phyloP scores from a whole-genome alignment of 2,797 vertebrate species.

The Premnoplex brunnescens region DNA sequence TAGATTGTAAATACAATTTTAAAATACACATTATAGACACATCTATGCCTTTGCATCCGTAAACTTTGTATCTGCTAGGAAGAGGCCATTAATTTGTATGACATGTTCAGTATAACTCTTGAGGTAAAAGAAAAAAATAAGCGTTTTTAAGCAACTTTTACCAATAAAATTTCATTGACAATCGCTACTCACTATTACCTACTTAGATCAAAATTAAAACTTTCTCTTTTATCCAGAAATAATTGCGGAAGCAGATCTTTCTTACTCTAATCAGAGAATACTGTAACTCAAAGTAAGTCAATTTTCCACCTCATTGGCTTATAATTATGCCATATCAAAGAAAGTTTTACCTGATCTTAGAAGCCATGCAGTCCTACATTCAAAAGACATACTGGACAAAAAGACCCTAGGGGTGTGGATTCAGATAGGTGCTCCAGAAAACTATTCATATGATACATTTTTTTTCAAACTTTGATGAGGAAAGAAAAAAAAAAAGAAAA shows the following conservation, averaged over 20 bases:
- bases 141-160: not conserved
- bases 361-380: not conserved
- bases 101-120: not conserved
- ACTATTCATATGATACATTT: not conserved
- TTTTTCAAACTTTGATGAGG: no score
- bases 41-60: not conserved
- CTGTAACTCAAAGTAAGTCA: not conserved
- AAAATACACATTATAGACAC: not conserved
- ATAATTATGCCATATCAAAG: not conserved
- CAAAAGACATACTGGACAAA: not conserved
- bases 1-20: not conserved
- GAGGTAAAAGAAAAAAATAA: not conserved
- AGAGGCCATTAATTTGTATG: not conserved
- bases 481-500: no score
- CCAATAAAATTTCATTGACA: not conserved
- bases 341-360: not conserved
- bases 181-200: not conserved
- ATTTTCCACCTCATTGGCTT: not conserved
- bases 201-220: not conserved
- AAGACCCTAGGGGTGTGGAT: not conserved
- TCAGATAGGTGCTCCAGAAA: not conserved
- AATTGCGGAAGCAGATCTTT: not conserved
- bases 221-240: not conserved
- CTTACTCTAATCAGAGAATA: not conserved
- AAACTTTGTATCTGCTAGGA: not conserved